A percentile compares a stretch with the other conserved stretches of the same genome.
These are phyloP conservation scores for Sminthurinus aureus DNA, from an alignment of 2,888 invertebrate genomes.

Conservation along the genomic window DNA sequence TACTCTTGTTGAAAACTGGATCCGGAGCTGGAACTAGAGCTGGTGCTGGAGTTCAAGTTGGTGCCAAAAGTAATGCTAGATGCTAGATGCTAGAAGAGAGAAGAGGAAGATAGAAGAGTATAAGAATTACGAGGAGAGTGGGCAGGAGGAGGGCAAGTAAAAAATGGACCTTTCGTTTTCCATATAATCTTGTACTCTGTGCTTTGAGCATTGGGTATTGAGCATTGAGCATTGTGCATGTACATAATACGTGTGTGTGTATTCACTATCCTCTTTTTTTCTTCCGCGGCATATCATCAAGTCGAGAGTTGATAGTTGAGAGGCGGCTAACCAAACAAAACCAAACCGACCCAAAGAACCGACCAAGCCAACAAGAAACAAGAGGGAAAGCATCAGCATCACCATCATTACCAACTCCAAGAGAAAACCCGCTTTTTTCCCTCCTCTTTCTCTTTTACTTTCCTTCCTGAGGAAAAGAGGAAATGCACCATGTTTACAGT, in stretches of 20 bases:
- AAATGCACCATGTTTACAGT: no score
- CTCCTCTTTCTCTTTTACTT: no score
- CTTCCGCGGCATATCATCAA: not conserved
- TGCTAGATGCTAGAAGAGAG: not conserved
- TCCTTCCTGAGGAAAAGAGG: no score
- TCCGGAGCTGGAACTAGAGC: not conserved
- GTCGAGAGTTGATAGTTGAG: not conserved
- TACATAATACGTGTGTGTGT: not conserved
- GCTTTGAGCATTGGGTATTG: no score
- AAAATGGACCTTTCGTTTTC: not conserved
- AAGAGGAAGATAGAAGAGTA: not conserved
- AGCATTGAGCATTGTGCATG: no score
- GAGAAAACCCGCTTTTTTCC: no score
- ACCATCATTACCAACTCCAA: no score
- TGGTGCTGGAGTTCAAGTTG: not conserved
- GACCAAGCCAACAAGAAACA: no score
- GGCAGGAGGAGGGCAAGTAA: not conserved
- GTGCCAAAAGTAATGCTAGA: not conserved
- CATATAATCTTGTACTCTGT: not conserved
- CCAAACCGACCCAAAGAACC: no score
- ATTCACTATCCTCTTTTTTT: not conserved
- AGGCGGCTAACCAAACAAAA: not conserved
- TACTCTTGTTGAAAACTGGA: not conserved
- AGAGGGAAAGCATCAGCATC: no score
- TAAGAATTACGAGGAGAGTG: not conserved